Conservation (phyloP, 1,140 invertebrate genomes). For the Cyclina sinensis region DNA sequence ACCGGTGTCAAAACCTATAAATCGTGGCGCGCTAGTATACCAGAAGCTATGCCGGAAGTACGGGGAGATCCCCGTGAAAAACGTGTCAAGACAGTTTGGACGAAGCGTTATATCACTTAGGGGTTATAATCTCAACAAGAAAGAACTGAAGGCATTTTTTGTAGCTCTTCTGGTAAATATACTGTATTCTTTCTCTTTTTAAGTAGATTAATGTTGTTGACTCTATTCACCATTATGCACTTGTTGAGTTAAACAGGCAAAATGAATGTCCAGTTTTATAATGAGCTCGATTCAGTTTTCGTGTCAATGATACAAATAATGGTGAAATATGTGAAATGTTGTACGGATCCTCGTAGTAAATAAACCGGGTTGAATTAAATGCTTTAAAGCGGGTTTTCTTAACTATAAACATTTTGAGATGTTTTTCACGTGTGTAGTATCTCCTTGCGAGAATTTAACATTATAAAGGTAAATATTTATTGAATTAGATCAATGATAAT, state of each 20-base stretch:
- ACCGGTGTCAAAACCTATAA: neutral
- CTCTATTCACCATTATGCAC: too few species aligned
- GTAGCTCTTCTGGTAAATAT: constrained; percentile 68
- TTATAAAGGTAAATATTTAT: neutral
- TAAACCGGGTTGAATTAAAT: too few species aligned
- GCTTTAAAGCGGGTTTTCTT: too few species aligned
- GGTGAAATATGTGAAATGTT: too few species aligned
- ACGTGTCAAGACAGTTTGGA: constrained; percentile 67
- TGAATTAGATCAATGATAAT: neutral
- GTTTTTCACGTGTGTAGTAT: neutral
- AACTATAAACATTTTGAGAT: too few species aligned
- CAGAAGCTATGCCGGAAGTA: constrained; percentile 59
- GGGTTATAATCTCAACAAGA: constrained; percentile 60
- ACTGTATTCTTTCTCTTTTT: too few species aligned
- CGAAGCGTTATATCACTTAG: constrained; percentile 34
- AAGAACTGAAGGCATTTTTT: constrained; percentile 70
- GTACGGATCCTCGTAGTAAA: too few species aligned
- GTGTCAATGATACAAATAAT: too few species aligned
- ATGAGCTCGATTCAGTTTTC: too few species aligned
- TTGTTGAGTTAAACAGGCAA: too few species aligned
- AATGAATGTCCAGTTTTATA: too few species aligned
- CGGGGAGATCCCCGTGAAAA: constrained; percentile 47
- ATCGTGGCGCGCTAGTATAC: constrained; percentile 20
- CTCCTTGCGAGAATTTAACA: neutral
- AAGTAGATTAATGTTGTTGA: too few species aligned